Base-by-base conservation (phyloP, 2,888 invertebrate species). In the Hirtodrosophila alboralis region DNA sequence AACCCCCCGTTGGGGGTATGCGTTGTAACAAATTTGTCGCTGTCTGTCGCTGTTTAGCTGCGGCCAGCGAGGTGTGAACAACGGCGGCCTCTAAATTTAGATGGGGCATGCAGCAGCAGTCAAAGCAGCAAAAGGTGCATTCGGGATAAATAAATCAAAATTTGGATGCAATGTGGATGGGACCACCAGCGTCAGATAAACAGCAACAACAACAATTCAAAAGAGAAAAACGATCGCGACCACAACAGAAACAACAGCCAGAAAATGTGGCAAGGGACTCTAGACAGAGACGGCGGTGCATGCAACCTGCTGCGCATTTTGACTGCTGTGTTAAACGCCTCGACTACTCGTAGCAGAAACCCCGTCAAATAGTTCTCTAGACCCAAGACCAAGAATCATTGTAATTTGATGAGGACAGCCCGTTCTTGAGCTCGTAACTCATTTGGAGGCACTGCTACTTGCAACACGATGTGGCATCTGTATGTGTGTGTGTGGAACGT, bases 11-110 rank as follows among this genome's bases (percentile, higher is more conserved):
- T 41, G 26, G 41, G 27, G 41, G 47, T n/a, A n/a, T n/a, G 31
- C 56, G 69, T 57, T 77, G 85, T 81, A 77, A 84, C 85, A 40
- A 84, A 77, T 77, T 77, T 77, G 77, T 77, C 85, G 78, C 68
- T 76, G 75, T 76, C 75, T 63, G 72, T 72, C 49, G 69, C 61
- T 74, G 57, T 63, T 78, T 73, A 68, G 56, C 61, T 52, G 74
- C 74, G 58, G 60, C 79, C 58, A 59, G 56, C 51, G 58, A 78
- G 83, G 85, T 84, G 85, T 84, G 83, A 85, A 85, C 79, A 78
- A 59, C 54, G 47, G 34, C 59, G 36, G 51, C 47, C 16, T 38
- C 79, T 77, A 77, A 84, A 84, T 77, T 73, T 81, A 84, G 81
- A 58, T 30, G 51, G 33, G 33, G 37, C 23, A 40, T n/a, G 21